phyloP scores from a whole-genome alignment of 2,888 invertebrate genomes.

The Drosophila borealis region DNA sequence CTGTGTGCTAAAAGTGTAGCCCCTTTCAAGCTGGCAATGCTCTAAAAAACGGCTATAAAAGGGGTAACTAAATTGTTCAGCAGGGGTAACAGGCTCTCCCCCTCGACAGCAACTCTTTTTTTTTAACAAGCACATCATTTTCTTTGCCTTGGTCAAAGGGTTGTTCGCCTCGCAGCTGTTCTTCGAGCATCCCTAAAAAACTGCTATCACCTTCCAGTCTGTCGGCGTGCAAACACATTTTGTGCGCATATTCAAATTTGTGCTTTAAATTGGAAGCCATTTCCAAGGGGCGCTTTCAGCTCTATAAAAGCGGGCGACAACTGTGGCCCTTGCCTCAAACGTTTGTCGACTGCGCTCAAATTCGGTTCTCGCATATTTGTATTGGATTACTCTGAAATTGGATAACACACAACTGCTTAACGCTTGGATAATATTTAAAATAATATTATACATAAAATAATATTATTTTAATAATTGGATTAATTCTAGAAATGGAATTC shows the following conservation, averaged over 20 bases:
- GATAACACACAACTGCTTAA: conserved; percentile 5
- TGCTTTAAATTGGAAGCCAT: conserved; percentile 69
- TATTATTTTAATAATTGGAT: neutral
- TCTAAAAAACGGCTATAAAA: conserved; percentile 11
- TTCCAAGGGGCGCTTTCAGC: conserved; percentile 24
- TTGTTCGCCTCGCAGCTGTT: conserved; percentile 37
- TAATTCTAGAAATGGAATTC: too few species aligned
- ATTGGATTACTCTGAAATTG: conserved; percentile 25
- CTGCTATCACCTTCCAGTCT: conserved; percentile 34
- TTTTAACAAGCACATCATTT: neutral
- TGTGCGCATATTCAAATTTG: conserved; percentile 83
- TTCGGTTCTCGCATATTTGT: conserved; percentile 14
- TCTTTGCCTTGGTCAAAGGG: conserved; percentile 52
- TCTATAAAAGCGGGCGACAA: conserved; percentile 55
- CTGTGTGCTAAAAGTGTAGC: conserved; percentile 37
- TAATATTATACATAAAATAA: neutral
- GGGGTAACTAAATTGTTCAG: conserved; percentile 22
- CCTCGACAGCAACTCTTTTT: conserved; percentile 4
- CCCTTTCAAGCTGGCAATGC: conserved; percentile 14
- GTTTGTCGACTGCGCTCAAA: conserved; percentile 30
- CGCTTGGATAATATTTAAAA: neutral
- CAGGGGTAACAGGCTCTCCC: conserved; percentile 17
- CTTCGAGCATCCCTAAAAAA: conserved; percentile 29
- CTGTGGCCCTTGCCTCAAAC: conserved; percentile 43
- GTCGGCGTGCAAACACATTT: conserved; percentile 14